A percentile compares a stretch with the other conserved stretches of the same genome.
phyloP scores from a whole-genome alignment of 1,140 invertebrate species.

The Dendrolimus punctatus region DNA sequence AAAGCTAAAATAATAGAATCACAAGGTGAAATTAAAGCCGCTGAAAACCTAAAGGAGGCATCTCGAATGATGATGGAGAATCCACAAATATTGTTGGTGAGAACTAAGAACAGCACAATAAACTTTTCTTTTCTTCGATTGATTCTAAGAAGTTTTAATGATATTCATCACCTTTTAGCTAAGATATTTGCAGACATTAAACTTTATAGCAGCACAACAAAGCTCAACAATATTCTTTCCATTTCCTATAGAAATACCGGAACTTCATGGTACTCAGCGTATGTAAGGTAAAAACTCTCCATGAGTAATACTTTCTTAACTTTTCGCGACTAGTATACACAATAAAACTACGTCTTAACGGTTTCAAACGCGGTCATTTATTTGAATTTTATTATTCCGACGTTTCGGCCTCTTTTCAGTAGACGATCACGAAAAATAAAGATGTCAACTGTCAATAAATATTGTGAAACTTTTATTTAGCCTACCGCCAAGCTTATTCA shows the following conservation, averaged over 20 bases:
- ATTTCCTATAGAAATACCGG: conserved; percentile 38
- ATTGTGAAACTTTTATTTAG: too few species aligned
- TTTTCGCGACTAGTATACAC: too few species aligned
- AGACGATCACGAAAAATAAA: too few species aligned
- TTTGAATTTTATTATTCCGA: too few species aligned
- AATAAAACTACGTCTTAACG: too few species aligned
- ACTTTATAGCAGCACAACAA: conserved; percentile 34
- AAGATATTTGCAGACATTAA: conserved; percentile 46
- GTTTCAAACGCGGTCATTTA: too few species aligned
- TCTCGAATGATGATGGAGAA: conserved; percentile 36
- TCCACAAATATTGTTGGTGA: conserved; percentile 41
- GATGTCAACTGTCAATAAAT: too few species aligned
- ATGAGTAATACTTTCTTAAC: too few species aligned
- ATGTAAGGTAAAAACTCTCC: neutral
- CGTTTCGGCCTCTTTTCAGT: too few species aligned
- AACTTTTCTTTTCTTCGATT: too few species aligned
- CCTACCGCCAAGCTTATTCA: too few species aligned
- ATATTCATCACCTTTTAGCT: conserved; percentile 26
- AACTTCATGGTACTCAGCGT: neutral
- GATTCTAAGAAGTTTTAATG: too few species aligned
- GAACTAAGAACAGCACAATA: neutral
- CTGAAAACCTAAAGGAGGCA: conserved; percentile 38
- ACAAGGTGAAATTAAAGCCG: conserved; percentile 46
- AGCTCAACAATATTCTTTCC: conserved; percentile 40
- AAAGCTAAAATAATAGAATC: conserved; percentile 53